phyloP scores from a whole-genome alignment of 2,888 invertebrate genomes.

The Spisula subtruncata region DNA sequence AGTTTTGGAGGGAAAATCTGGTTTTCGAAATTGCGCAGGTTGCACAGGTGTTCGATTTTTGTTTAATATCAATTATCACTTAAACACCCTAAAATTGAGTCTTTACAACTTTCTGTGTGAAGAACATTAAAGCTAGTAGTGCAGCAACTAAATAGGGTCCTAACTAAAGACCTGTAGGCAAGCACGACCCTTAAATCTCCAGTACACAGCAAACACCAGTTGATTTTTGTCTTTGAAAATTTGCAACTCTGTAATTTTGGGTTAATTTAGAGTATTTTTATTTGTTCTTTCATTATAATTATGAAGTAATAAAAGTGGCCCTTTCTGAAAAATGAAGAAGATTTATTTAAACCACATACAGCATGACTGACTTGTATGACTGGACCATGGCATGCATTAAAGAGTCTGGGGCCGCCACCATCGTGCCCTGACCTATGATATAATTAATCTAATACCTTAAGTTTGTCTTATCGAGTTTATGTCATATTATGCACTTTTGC shows the following conservation, averaged over 20 bases:
- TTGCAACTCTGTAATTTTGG: background rate
- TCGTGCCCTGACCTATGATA: too few species aligned
- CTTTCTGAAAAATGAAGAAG: too few species aligned
- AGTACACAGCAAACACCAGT: background rate
- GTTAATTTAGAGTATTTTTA: too few species aligned
- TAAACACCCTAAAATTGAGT: slow-evolving; percentile 12
- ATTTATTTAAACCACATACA: too few species aligned
- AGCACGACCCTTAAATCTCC: background rate
- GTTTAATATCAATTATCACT: background rate
- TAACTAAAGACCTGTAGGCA: background rate
- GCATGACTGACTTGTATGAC: too few species aligned
- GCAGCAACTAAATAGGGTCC: background rate
- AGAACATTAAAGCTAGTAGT: background rate
- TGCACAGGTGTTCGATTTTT: slow-evolving; percentile 31
- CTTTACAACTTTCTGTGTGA: background rate
- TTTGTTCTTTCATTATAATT: too few species aligned
- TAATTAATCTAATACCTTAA: too few species aligned
- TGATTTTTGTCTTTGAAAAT: background rate
- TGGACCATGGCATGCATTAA: too few species aligned
- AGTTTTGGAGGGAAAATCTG: slow-evolving; percentile 53
- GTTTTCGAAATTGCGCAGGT: background rate
- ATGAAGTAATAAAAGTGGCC: too few species aligned
- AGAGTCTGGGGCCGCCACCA: too few species aligned
- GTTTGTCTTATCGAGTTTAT: too few species aligned
- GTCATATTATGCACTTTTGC: too few species aligned